These are phyloP conservation scores for Semotilus atromaculatus DNA, from an alignment of 2,797 vertebrate genomes.

Conservation along the genomic window DNA sequence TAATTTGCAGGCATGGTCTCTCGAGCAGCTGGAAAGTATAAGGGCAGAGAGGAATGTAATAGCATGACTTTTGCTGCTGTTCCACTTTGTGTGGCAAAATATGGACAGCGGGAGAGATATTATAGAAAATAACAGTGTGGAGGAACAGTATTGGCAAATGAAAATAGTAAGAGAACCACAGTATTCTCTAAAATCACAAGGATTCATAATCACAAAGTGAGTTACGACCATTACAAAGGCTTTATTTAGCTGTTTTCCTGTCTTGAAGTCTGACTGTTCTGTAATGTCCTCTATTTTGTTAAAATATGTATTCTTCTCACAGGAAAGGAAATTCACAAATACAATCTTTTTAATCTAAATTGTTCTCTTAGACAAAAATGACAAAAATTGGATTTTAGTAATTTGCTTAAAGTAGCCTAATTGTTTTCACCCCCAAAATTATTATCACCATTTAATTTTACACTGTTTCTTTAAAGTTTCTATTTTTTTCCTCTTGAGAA, in stretches of 20 bases:
- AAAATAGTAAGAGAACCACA: background rate
- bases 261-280: background rate
- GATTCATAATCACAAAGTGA: background rate
- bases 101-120: conserved; percentile 24
- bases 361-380: background rate
- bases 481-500: background rate
- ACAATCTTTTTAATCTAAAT: background rate
- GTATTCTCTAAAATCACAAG: background rate
- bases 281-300: background rate
- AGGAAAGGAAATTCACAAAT: background rate
- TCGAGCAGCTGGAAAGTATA: conserved; percentile 54
- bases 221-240: background rate
- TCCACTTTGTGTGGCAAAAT: conserved; percentile 30
- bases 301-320: background rate
- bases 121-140: background rate
- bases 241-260: background rate
- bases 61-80: conserved; percentile 39
- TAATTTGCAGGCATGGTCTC: conserved; percentile 40
- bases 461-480: background rate
- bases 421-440: background rate
- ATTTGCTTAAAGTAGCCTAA: background rate
- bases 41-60: conserved; percentile 54
- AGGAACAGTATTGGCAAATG: background rate
- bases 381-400: background rate
- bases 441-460: background rate